phyloP scores from a whole-genome alignment of 2,888 invertebrate species.

The Nezara viridula region DNA sequence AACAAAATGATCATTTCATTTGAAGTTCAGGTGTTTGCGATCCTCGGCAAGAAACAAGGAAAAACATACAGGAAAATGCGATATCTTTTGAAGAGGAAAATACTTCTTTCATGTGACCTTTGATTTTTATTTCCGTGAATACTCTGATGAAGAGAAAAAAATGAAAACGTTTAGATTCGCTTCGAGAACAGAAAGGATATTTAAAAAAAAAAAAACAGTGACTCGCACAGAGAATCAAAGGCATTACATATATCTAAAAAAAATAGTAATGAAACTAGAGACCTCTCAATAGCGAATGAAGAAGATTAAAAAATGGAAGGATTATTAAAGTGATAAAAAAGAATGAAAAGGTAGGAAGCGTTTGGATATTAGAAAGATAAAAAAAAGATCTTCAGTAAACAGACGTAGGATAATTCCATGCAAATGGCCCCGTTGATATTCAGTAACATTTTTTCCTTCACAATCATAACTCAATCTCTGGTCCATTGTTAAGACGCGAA shows the following conservation, averaged over 20 bases:
- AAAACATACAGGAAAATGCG: neutral
- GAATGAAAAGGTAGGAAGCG: neutral
- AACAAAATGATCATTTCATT: too few relatives aligned
- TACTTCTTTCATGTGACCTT: too few relatives aligned
- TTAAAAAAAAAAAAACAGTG: too few relatives aligned
- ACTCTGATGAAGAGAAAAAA: too few relatives aligned
- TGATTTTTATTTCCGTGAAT: too few relatives aligned
- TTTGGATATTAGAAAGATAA: neutral
- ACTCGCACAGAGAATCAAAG: neutral
- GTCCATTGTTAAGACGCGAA: neutral
- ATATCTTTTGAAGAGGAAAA: neutral
- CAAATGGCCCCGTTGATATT: neutral
- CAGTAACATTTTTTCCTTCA: neutral
- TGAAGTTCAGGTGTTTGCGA: too few relatives aligned
- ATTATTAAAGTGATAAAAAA: neutral
- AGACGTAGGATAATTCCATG: slow-evolving; percentile 11
- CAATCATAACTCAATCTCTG: neutral
- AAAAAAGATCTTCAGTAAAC: neutral
- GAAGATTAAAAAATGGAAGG: neutral
- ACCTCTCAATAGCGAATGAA: neutral
- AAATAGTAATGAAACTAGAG: neutral
- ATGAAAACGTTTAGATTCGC: too few relatives aligned
- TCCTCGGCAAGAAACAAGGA: too few relatives aligned
- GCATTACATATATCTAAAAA: neutral
- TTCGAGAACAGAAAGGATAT: neutral